A percentile compares a stretch with the other conserved stretches of the same genome.
phyloP scores from a whole-genome alignment of 2,113 vertebrate genomes.

The Girardinichthys multiradiatus region DNA sequence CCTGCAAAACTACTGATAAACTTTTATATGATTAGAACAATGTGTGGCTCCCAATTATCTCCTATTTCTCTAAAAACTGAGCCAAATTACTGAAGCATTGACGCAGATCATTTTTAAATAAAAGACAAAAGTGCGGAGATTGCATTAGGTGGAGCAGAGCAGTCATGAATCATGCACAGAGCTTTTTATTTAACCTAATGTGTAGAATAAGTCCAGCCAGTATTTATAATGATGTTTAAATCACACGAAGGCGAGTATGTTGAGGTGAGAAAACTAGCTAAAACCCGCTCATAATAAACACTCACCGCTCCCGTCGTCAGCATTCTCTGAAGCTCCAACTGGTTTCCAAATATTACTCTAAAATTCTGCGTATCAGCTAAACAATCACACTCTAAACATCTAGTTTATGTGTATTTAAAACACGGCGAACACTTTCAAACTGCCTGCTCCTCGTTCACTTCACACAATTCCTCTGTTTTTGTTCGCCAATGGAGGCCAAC shows the following conservation, averaged over 20 bases:
- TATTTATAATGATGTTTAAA: too few relatives aligned
- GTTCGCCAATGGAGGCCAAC: constrained; percentile 1
- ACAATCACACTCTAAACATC: background rate
- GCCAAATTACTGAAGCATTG: background rate
- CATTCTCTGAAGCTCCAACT: constrained; percentile 66
- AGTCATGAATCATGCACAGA: background rate
- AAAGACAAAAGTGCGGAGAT: background rate
- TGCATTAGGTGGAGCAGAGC: background rate
- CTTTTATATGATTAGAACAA: background rate
- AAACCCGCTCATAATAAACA: constrained; percentile 2
- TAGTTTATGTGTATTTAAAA: background rate
- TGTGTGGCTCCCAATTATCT: background rate
- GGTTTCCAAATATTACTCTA: constrained; percentile 6
- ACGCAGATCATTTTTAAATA: background rate
- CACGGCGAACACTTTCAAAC: background rate
- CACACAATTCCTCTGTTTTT: background rate
- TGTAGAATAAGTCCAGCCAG: background rate
- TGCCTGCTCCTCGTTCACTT: background rate
- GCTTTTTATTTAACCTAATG: background rate
- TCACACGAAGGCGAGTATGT: background rate
- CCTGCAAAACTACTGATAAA: background rate
- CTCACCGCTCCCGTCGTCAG: constrained; percentile 83
- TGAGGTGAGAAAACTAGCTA: background rate
- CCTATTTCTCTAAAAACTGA: background rate
- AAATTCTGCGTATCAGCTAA: background rate